Evolutionary conservation across 2,888 invertebrate genomes (phyloP).

Genomic region (Diplolepis rosae): DNA sequence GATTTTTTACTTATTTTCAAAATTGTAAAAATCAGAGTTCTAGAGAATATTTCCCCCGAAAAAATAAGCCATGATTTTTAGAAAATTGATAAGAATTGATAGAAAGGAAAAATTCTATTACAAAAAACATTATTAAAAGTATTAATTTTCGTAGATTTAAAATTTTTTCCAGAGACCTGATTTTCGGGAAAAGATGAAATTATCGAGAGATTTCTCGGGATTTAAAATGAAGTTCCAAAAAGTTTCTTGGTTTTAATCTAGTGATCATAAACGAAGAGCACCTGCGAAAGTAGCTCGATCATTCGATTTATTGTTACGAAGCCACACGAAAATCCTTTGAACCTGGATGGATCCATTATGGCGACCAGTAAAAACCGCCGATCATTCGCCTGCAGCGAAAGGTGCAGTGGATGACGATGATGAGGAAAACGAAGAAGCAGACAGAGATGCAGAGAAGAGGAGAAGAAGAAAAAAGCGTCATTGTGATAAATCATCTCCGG

Average conservation of each 20-base stretch:
- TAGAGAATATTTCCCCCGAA: too few relatives aligned
- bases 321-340: constrained; percentile 16
- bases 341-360: constrained; percentile 13
- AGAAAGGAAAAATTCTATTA: too few relatives aligned
- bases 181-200: too few relatives aligned
- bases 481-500: constrained; percentile 33
- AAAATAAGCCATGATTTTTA: too few relatives aligned
- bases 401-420: constrained; percentile 24
- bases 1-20: too few relatives aligned
- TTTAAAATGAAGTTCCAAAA: not conserved
- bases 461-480: constrained; percentile 25
- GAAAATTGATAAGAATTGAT: too few relatives aligned
- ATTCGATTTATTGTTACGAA: constrained; percentile 35
- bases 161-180: too few relatives aligned
- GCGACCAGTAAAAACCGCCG: constrained; percentile 32
- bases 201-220: too few relatives aligned
- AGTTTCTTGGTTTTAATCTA: not conserved
- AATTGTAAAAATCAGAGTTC: too few relatives aligned
- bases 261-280: constrained; percentile 27
- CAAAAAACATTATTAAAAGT: too few relatives aligned
- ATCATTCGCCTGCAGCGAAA: constrained; percentile 29
- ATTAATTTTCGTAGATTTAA: too few relatives aligned
- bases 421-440: constrained; percentile 27
- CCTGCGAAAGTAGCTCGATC: constrained; percentile 57
- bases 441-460: constrained; percentile 27